phyloP scores from a whole-genome alignment of 2,888 invertebrate genomes.

The Shargacucullia verbasci region DNA sequence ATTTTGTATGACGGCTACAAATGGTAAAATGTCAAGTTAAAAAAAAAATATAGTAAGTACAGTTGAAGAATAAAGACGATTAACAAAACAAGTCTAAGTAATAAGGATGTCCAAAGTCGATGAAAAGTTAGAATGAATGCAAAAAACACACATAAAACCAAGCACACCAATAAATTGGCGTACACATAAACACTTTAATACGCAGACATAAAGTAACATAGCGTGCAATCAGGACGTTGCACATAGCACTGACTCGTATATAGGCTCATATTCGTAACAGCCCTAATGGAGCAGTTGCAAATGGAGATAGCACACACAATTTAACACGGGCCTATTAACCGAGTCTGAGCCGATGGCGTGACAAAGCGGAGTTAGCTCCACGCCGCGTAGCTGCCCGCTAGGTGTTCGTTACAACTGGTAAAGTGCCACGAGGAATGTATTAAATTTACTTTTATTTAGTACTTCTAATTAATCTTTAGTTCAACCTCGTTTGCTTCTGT shows the following conservation, averaged over 20 bases:
- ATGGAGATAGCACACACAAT: conserved; percentile 83
- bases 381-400: conserved; percentile 64
- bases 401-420: conserved; percentile 77
- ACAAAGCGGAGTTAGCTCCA: conserved; percentile 75
- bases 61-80: conserved; percentile 5
- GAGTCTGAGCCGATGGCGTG: conserved; percentile 74
- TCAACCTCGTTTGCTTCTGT: conserved; percentile 53
- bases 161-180: conserved; percentile 39
- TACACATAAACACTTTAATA: conserved; percentile 44
- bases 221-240: conserved; percentile 53
- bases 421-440: conserved; percentile 67
- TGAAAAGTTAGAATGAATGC: conserved; percentile 32
- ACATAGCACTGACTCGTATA: conserved; percentile 39
- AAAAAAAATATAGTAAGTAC: conserved; percentile 12
- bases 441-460: conserved; percentile 63
- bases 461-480: conserved; percentile 51
- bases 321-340: conserved; percentile 74
- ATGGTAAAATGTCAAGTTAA: conserved; percentile 21
- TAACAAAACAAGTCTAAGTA: conserved; percentile 5
- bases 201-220: conserved; percentile 30
- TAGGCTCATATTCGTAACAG: conserved; percentile 57
- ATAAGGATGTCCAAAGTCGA: conserved; percentile 30
- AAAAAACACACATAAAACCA: conserved; percentile 24
- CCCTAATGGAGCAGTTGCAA: conserved; percentile 66
- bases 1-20: conserved; percentile 27